Evolutionary conservation across 1,140 invertebrate genomes (phyloP).

Genomic region (Rhizoglyphus robini): DNA sequence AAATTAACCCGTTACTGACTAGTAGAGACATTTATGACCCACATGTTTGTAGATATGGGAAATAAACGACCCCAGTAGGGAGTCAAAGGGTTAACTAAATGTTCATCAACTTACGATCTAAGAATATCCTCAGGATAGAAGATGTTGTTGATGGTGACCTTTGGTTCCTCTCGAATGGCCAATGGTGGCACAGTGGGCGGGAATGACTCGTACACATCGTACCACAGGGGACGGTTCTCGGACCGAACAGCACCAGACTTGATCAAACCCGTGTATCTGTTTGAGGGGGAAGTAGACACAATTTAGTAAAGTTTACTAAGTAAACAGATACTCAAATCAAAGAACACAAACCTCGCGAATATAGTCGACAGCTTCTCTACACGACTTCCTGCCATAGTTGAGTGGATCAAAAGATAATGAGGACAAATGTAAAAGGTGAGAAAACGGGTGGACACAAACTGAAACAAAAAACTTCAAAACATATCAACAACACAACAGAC

Average conservation of each 20-base stretch:
- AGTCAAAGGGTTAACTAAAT: no score
- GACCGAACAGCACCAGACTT: slow-evolving; percentile 54
- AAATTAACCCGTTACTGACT: not conserved
- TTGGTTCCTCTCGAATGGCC: slow-evolving; percentile 47
- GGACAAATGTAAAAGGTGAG: no score
- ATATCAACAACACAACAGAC: no score
- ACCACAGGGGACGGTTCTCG: slow-evolving; percentile 74
- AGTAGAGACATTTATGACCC: not conserved
- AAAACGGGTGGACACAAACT: no score
- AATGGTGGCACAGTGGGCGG: slow-evolving; percentile 63
- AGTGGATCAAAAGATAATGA: no score
- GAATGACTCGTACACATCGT: slow-evolving; percentile 67
- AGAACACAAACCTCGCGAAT: not conserved
- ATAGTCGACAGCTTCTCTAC: not conserved
- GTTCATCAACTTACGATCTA: slow-evolving; percentile 65
- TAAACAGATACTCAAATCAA: not conserved
- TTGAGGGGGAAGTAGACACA: no score
- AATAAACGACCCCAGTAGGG: no score
- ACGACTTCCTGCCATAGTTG: not conserved
- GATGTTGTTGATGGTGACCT: slow-evolving; percentile 48
- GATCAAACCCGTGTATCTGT: slow-evolving; percentile 57
- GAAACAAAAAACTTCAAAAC: no score
- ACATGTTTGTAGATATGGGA: not conserved
- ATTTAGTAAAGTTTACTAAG: no score
- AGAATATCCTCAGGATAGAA: slow-evolving; percentile 72